Evolutionary conservation across 2,888 invertebrate genomes (phyloP).

Genomic region (Melipona beecheii): DNA sequence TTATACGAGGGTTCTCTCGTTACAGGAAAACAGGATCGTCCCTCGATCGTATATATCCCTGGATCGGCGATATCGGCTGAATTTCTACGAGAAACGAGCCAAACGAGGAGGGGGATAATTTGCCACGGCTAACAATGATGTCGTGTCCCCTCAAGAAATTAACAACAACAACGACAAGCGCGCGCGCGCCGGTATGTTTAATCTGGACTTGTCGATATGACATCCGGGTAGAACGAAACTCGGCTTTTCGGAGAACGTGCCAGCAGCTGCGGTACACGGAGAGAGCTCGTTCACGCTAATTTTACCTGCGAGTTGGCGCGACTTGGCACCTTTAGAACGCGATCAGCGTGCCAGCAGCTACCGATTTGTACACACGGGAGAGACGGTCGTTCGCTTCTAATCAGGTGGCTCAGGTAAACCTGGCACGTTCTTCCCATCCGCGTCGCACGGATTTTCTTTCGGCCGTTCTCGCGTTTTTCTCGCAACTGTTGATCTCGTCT

Average conservation of each 20-base stretch:
- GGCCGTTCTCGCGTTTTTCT: neutral
- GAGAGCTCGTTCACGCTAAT: slow-evolving; percentile 27
- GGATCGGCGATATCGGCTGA: neutral
- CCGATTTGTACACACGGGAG: slow-evolving; percentile 26
- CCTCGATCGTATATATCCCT: no score
- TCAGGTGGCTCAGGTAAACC: slow-evolving; percentile 49
- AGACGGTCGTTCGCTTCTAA: slow-evolving; percentile 36
- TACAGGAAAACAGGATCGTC: neutral
- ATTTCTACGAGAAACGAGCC: neutral
- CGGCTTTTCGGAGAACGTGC: no score
- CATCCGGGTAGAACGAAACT: neutral
- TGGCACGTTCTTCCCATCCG: slow-evolving; percentile 23
- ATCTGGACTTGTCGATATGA: slow-evolving; percentile 24
- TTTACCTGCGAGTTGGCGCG: slow-evolving; percentile 15
- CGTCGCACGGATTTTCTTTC: slow-evolving; percentile 24
- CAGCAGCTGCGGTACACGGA: no score
- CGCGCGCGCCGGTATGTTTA: neutral
- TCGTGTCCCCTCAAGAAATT: neutral
- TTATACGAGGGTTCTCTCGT: neutral
- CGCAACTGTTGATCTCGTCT: slow-evolving; percentile 31
- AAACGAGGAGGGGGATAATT: neutral
- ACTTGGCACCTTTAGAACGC: slow-evolving; percentile 26
- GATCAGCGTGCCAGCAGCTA: slow-evolving; percentile 39
- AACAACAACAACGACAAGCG: neutral
- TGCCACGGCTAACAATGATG: neutral